Conservation (phyloP, 2,113 vertebrate species). For the Oreotragus oreotragus region DNA sequence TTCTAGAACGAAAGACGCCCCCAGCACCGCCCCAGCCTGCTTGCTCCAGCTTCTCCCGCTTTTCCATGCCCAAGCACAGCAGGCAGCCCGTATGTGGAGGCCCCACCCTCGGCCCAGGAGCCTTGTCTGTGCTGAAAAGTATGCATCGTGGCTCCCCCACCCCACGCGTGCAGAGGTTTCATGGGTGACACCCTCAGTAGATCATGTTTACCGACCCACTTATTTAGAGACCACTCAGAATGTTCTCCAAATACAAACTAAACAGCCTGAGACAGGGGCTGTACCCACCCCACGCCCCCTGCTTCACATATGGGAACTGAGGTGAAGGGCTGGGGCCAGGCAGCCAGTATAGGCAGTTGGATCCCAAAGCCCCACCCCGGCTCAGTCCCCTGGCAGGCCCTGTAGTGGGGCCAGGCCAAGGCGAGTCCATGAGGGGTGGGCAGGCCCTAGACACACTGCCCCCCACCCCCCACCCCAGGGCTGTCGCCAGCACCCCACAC, state of each 20-base stretch:
- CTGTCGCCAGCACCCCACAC: not conserved
- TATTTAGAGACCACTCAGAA: not conserved
- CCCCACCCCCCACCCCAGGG: not conserved
- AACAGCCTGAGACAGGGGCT: not conserved
- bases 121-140: not conserved
- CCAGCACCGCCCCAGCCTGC: not conserved
- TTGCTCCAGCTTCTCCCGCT: not conserved
- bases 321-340: not conserved
- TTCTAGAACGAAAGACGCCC: not conserved
- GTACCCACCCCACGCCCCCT: not conserved
- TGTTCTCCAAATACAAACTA: not conserved
- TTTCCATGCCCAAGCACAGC: not conserved
- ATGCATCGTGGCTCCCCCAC: not conserved
- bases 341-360: not conserved
- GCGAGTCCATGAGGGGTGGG: not conserved
- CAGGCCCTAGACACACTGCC: not conserved
- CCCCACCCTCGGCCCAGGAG: not conserved
- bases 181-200: not conserved
- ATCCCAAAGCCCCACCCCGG: not conserved
- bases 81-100: not conserved
- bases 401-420: not conserved
- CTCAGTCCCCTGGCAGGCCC: not conserved
- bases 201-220: not conserved
- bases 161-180: not conserved
- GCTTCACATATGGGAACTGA: not conserved